Base-by-base conservation (phyloP, 1,140 invertebrate genomes). In the Diabrotica undecimpunctata region DNA sequence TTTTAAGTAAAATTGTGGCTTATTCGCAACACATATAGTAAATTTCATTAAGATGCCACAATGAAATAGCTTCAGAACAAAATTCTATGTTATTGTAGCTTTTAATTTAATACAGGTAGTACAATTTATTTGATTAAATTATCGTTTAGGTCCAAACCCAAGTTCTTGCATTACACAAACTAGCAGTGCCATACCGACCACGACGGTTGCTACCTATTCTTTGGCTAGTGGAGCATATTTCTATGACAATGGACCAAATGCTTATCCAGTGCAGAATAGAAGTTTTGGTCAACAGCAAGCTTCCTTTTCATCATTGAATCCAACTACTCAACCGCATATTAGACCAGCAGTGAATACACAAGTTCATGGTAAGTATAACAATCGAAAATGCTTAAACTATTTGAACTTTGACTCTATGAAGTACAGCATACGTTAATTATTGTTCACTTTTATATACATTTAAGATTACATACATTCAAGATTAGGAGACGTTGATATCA, bases 181-280 rank as follows among this genome's bases (percentile, higher is more conserved):
- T 54, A 64, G 62, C 58, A 66, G 51, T 25, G 51, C 39, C 38
- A 61, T 69, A 14, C 63, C 68, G n/a, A 66, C 75, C 46, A 74
- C 67, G 38, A 66, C 68, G 8, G 68, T 71, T 14, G 61, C 70
- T 53, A 71, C 72, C 0, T 75, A 74, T 69, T 70, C 76, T 12
- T 54, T 77, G 38, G 67, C 70, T n/a, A 68, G 65, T 52, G 68
- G 68, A 62, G 65, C 72, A 50, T 76, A 74, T 60, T 74, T 75
- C 62, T 78, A 77, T 64, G 76, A 78, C 67, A 64, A 68, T 13
- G 51, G 65, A 10, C 37, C 58, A 12, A 68, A 66, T 12, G 66
- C 66, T 56, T 74, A 72, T 69, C 66, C 66, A 9, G 63, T 70
- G 8, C 61, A 69, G 58, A 55, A 54, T 38, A 62, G 66, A 8